Base-by-base conservation (phyloP, 2,888 invertebrate species). In the Lypha dubia region DNA sequence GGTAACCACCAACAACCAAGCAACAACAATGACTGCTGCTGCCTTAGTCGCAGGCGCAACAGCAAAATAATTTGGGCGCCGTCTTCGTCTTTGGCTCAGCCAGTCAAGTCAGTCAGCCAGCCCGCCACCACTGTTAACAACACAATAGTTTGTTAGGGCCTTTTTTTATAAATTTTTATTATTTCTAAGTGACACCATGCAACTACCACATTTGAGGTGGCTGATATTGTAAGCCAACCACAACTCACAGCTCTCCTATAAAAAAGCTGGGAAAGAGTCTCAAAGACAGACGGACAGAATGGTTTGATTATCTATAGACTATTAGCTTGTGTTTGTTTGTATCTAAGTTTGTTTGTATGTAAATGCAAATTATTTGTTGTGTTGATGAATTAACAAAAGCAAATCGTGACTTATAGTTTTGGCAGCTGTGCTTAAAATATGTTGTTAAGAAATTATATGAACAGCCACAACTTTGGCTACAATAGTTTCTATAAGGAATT, bases 361-460 rank as follows among this genome's bases (percentile, higher is more conserved):
- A 80, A 85, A 86, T 86, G 86, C 84, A 86, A 86, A 86, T 86
- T 86, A 84, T 86, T 86, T 81, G 84, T 79, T 86, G 79, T 80
- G 84, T 84, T 84, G 86, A 86, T 86, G 86, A 86, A 86, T 86
- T 86, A 86, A 86, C 84, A 86, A 86, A 86, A 83, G 86, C 86
- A 86, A 86, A 86, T 86, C 86, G 86, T 86, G 86, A 86, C 86
- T 86, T 86, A 86, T 86, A 80, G 84, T 86, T 84, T 86, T 83
- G 86, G 86, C 86, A 86, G 86, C 86, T 86, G 86, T 41, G 85
- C 74, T 77, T 81, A 74, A 82, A 82, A 71, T 81, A 75, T 82
- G 81, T 82, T 82, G 75, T 71, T 82, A 70, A 70, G 68, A 63
- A 75, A 73, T 65, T 53, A 79, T 71, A 44, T 46, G 79, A 70